Base-by-base conservation (phyloP, 2,113 vertebrate genomes). In the Daphoenositta chrysoptera region DNA sequence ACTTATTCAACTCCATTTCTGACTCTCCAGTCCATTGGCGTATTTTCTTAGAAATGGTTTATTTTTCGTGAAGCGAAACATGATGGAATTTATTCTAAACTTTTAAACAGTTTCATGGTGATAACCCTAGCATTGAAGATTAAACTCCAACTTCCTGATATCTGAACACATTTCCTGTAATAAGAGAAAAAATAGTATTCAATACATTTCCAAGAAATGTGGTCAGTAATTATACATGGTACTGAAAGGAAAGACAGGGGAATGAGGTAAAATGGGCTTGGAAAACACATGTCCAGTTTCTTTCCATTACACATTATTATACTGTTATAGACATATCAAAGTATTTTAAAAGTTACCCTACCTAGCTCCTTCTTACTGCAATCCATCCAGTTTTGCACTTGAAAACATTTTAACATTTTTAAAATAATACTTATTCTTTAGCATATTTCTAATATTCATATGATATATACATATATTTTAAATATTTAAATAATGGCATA, bases 11-110 rank as follows among this genome's bases (percentile, higher is more conserved):
- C 13, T 65, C 30, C 2, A 31, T 79, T 90, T 87, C 48, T 83
- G 64, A 77, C 31, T 77, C 3, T 1, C 24, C 26, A 77, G 37
- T 18, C 40, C 7, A 61, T 4, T 0, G 0, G 6, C 51, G 13
- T 58, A 63, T 63, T 84, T 92, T 87, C 54, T 89, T 53, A 64
- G 47, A 86, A 73, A 31, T 30, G 2, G 6, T 48, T 63, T 66
- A 33, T 57, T 82, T 85, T 79, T 70, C 44, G 35, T 71, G 26
- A 94, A 90, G 83, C 0, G 0, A 3, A 86, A 63, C 31, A 57
- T 11, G 16, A 79, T 18, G 20, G 17, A 86, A 65, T 72, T 79
- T 72, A 53, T 83, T 71, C n/a, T 44, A 47, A 75, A 88, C 4
- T 61, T 85, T 56, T 33, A 19, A 82, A 85, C 21, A 82, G 13